These are phyloP conservation scores for Neomorphus geoffroyi DNA, from an alignment of 2,797 vertebrate species.

Conservation along the genomic window DNA sequence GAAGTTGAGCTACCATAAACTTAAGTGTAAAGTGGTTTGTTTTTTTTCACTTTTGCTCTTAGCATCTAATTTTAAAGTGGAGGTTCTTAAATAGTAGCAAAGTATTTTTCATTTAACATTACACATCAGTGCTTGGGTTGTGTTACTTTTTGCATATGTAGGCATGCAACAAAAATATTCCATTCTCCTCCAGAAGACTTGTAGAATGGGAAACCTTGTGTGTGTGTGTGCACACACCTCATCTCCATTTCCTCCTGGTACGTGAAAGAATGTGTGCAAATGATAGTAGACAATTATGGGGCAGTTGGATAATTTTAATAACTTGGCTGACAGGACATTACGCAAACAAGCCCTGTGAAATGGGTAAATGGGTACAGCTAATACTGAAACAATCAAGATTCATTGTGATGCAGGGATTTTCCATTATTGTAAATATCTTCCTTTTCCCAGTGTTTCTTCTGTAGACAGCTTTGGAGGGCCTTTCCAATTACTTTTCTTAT, in stretches of 20 bases:
- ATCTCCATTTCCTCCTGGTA: not conserved
- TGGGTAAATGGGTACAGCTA: not conserved
- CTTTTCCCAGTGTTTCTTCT: not conserved
- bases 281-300: not conserved
- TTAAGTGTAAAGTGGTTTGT: not conserved
- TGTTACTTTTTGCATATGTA: not conserved
- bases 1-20: not conserved
- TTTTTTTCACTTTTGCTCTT: not conserved
- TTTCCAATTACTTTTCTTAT: not conserved
- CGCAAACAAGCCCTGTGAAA: not conserved
- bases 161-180: not conserved
- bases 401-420: not conserved
- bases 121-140: not conserved
- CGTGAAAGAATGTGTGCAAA: not conserved
- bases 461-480: not conserved
- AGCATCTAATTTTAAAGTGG: not conserved
- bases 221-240: not conserved
- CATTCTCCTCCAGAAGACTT: not conserved
- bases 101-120: not conserved
- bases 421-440: not conserved
- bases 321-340: not conserved
- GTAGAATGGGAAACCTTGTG: not conserved
- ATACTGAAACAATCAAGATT: not conserved
- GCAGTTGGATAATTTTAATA: not conserved
- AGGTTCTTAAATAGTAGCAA: not conserved